phyloP scores from a whole-genome alignment of 92 coral and sea anemone species.

The Chrysogorgia sp. region DNA sequence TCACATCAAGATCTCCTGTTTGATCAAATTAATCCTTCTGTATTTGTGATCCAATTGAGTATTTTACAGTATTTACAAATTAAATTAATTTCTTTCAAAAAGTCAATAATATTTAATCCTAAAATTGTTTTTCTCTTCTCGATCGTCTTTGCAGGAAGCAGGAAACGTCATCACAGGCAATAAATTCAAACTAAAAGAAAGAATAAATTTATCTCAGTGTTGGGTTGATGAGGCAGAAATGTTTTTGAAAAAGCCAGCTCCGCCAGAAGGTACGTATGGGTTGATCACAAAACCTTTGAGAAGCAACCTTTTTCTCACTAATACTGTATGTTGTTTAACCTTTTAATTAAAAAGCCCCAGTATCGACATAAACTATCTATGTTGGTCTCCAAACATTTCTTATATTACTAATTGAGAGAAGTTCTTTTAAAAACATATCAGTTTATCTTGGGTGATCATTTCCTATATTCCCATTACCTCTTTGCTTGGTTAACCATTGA shows the following conservation, averaged over 20 bases:
- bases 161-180: conserved; percentile 85
- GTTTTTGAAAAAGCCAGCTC: conserved; percentile 76
- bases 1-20: no score
- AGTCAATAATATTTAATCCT: neutral
- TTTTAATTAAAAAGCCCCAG: neutral
- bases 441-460: no score
- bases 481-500: no score
- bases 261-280: conserved; percentile 73
- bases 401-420: no score
- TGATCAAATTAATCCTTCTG: no score
- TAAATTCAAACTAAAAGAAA: conserved; percentile 79
- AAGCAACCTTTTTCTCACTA: neutral
- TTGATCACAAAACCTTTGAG: neutral
- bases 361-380: neutral
- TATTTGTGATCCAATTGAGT: no score
- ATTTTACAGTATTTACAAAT: no score
- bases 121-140: neutral
- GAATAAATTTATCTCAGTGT: conserved; percentile 67
- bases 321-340: neutral
- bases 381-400: no score
- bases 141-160: conserved; percentile 69
- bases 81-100: neutral
- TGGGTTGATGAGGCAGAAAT: conserved; percentile 76
- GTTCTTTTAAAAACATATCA: no score
- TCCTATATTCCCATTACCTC: no score